Conservation (phyloP, 2,113 vertebrate genomes). For the Danio rerio region DNA sequence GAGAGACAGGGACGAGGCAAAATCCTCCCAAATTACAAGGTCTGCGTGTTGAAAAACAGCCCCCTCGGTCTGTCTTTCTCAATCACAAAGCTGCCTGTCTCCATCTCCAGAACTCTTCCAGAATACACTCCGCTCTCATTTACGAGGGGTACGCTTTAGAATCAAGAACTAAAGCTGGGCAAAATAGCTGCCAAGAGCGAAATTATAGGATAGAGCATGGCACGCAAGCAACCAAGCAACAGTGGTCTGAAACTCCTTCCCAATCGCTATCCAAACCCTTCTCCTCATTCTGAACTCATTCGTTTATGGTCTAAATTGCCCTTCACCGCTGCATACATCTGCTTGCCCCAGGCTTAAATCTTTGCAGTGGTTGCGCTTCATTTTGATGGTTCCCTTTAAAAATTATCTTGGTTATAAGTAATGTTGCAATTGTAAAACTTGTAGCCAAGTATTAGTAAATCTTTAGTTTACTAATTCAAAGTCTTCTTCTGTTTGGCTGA, state of each 20-base stretch:
- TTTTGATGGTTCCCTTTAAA: too few relatives aligned
- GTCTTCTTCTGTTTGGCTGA: too few relatives aligned
- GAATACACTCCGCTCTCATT: constrained; percentile 54
- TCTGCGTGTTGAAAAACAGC: constrained; percentile 15
- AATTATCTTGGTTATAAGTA: too few relatives aligned
- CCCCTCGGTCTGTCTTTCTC: not conserved
- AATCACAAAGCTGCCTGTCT: constrained; percentile 33
- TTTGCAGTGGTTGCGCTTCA: not conserved
- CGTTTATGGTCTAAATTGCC: not conserved
- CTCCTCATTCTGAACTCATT: constrained; percentile 9
- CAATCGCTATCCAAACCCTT: not conserved
- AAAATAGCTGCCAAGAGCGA: constrained; percentile 35
- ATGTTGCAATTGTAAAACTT: too few relatives aligned
- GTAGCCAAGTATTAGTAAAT: too few relatives aligned
- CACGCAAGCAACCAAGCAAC: constrained; percentile 38
- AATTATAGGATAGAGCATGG: constrained; percentile 45
- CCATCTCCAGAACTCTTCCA: constrained; percentile 43
- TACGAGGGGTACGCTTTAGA: constrained; percentile 48
- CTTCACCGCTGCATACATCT: not conserved
- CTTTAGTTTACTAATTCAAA: too few relatives aligned
- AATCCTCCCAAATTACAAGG: constrained; percentile 29
- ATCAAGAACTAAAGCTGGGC: constrained; percentile 32
- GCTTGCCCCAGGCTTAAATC: not conserved
- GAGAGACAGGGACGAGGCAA: constrained; percentile 13
- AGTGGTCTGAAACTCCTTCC: constrained; percentile 11